These are phyloP conservation scores for Hucho hucho DNA, from an alignment of 2,113 vertebrate species.

Conservation along the genomic window DNA sequence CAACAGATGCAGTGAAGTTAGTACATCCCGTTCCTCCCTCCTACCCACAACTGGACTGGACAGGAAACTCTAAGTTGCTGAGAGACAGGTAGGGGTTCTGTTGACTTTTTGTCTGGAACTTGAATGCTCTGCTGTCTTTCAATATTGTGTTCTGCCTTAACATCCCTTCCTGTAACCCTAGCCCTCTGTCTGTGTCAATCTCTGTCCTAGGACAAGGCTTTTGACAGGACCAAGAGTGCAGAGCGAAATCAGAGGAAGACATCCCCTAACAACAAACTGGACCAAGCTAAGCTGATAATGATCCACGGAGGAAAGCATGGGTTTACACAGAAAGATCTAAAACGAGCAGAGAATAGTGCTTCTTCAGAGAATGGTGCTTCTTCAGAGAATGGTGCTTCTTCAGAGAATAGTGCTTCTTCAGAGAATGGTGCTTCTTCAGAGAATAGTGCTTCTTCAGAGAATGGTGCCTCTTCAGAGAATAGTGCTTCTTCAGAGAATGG, in stretches of 20 bases:
- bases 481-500: too few species aligned
- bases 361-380: too few species aligned
- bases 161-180: neutral
- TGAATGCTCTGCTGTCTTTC: neutral
- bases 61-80: constrained; percentile 2
- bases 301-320: neutral
- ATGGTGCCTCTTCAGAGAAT: too few species aligned
- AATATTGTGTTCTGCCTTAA: neutral
- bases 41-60: constrained; percentile 22
- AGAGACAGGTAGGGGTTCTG: constrained; percentile 14
- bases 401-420: too few species aligned
- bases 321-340: too few species aligned
- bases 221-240: neutral
- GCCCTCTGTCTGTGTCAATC: neutral
- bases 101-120: neutral
- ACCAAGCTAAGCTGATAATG: constrained; percentile 1
- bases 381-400: too few species aligned
- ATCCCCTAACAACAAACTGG: neutral
- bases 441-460: too few species aligned
- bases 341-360: too few species aligned
- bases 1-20: constrained; percentile 1
- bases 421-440: too few species aligned
- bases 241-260: constrained; percentile 8
- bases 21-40: constrained; percentile 13
- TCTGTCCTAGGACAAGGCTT: neutral